A percentile compares a stretch with the other conserved stretches of the same genome.
These are phyloP conservation scores for Caenorhabditis sulstoni DNA, from an alignment of 2,888 invertebrate genomes.

Conservation along the genomic window DNA sequence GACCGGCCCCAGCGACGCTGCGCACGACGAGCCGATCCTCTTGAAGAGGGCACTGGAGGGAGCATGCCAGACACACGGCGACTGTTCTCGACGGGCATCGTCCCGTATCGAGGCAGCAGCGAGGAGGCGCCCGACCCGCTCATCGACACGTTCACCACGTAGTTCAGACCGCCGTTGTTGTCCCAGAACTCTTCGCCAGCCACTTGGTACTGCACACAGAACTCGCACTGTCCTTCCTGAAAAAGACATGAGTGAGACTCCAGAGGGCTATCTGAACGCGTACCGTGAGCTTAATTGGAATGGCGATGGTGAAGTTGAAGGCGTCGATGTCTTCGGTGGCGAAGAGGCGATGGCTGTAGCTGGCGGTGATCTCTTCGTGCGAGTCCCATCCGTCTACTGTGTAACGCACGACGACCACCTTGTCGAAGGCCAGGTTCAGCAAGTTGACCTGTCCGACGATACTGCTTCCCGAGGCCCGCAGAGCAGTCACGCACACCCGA, in stretches of 20 bases:
- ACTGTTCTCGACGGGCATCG: conserved; percentile 10
- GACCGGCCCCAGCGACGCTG: conserved; percentile 58
- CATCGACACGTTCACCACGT: conserved; percentile 51
- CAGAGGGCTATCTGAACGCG: no score
- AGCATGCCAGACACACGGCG: conserved; percentile 7
- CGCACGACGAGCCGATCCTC: conserved; percentile 24
- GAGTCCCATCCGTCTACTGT: conserved; percentile 62
- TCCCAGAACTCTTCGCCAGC: conserved; percentile 63
- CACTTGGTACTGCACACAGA: conserved; percentile 63
- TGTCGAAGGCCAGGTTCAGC: conserved; percentile 65
- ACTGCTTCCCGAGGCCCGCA: conserved; percentile 51
- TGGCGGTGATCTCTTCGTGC: conserved; percentile 50
- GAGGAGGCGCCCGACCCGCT: conserved; percentile 14
- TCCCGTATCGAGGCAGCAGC: conserved; percentile 19
- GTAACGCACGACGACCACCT: conserved; percentile 61
- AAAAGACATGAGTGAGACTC: conserved; percentile 6
- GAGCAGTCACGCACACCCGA: conserved; percentile 58
- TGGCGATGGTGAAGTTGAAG: conserved; percentile 62
- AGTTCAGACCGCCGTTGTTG: conserved; percentile 67
- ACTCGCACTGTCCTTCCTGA: conserved; percentile 62
- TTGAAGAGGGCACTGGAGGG: conserved; percentile 23
- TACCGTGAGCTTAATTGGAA: conserved; percentile 54
- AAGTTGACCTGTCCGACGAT: conserved; percentile 67
- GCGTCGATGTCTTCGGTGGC: conserved; percentile 66
- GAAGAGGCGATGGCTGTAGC: conserved; percentile 62